phyloP scores from a whole-genome alignment of 1,140 invertebrate genomes.

The Plodia interpunctella region DNA sequence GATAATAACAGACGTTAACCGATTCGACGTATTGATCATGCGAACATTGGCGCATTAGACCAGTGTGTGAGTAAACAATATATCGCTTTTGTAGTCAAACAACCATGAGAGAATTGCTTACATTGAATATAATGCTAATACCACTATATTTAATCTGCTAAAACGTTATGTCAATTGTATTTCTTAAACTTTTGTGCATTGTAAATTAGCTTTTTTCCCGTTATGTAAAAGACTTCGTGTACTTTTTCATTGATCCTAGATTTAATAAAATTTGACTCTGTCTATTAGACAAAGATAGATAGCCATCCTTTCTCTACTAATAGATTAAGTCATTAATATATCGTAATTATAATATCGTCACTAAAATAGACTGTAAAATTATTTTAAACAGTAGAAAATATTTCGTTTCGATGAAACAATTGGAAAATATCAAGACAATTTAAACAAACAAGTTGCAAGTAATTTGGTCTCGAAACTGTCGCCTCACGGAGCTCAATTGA shows the following conservation, averaged over 20 bases:
- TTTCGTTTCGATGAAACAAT: background rate
- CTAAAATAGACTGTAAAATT: background rate
- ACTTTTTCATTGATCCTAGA: too few relatives aligned
- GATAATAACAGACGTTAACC: slow-evolving; percentile 23
- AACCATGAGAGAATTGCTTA: slow-evolving; percentile 4
- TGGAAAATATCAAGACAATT: slow-evolving; percentile 10
- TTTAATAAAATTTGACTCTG: too few relatives aligned
- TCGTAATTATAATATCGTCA: background rate
- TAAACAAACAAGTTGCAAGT: slow-evolving; percentile 18
- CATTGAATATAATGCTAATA: too few relatives aligned
- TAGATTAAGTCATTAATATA: too few relatives aligned
- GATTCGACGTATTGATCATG: background rate
- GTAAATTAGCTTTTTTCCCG: too few relatives aligned
- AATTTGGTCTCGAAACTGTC: slow-evolving; percentile 20
- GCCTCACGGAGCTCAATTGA: slow-evolving; percentile 17
- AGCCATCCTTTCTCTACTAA: too few relatives aligned
- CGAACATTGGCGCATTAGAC: background rate
- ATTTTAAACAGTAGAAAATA: background rate
- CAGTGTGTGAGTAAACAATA: slow-evolving; percentile 20
- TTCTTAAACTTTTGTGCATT: too few relatives aligned
- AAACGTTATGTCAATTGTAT: too few relatives aligned
- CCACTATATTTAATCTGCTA: too few relatives aligned
- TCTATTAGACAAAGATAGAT: too few relatives aligned
- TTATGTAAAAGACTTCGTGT: too few relatives aligned
- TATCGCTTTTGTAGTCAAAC: slow-evolving; percentile 19